Evolutionary conservation across 2,888 invertebrate genomes (phyloP).

Genomic region (Ceraclea dissimilis): DNA sequence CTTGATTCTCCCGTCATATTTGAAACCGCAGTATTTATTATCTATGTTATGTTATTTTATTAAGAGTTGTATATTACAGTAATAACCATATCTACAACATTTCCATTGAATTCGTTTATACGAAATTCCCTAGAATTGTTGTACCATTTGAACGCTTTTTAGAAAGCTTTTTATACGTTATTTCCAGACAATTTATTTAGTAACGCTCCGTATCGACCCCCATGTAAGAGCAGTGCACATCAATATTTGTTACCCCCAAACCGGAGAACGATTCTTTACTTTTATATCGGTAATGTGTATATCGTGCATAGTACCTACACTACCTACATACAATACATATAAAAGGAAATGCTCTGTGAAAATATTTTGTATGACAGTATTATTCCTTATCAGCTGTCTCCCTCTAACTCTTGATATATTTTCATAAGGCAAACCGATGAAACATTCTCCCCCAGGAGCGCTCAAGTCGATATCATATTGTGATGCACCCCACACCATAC

Average conservation of each 20-base stretch:
- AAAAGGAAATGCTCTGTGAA: slow-evolving; percentile 3
- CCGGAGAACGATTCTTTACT: background rate
- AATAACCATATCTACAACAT: too few species aligned
- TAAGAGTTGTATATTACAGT: too few species aligned
- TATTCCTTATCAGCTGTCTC: background rate
- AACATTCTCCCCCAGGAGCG: slow-evolving; percentile 2
- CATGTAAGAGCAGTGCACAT: background rate
- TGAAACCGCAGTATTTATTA: too few species aligned
- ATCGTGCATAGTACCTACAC: background rate
- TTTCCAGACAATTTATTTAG: slow-evolving; percentile 8
- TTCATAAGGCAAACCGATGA: background rate
- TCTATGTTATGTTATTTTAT: too few species aligned
- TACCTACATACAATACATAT: background rate
- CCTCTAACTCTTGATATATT: background rate
- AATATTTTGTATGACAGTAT: background rate
- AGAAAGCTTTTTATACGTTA: background rate
- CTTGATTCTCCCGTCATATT: too few species aligned
- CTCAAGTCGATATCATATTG: background rate
- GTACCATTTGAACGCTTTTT: background rate
- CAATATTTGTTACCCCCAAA: background rate
- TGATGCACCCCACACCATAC: background rate
- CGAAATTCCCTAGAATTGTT: too few species aligned
- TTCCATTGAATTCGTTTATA: too few species aligned
- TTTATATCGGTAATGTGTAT: background rate
- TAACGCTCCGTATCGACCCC: background rate